Conservation (phyloP, 2,888 invertebrate genomes). For the Epirrita christyi region DNA sequence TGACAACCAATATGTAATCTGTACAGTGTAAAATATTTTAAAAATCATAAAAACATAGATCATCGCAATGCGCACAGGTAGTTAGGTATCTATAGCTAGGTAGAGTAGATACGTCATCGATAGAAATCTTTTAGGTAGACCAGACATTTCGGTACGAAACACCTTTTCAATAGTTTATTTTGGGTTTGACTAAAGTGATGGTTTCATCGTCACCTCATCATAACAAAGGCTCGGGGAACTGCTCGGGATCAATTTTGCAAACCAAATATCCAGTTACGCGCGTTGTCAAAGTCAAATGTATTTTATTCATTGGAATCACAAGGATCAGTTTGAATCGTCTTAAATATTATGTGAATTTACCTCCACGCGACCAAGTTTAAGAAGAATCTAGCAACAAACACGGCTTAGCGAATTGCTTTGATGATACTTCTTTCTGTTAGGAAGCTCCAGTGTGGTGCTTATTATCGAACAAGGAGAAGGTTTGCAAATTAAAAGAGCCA, state of each 20-base stretch:
- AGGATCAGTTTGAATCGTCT: too few relatives aligned
- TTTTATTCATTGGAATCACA: too few relatives aligned
- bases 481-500: too few relatives aligned
- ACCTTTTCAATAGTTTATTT: slow-evolving; percentile 4
- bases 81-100: slow-evolving; percentile 13
- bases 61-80: slow-evolving; percentile 14
- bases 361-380: too few relatives aligned
- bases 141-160: slow-evolving; percentile 9
- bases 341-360: too few relatives aligned
- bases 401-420: too few relatives aligned
- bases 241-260: background rate
- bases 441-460: too few relatives aligned
- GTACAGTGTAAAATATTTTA: slow-evolving; percentile 2
- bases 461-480: too few relatives aligned
- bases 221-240: background rate
- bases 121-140: slow-evolving; percentile 9
- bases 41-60: background rate
- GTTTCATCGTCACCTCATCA: background rate
- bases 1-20: background rate
- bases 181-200: background rate
- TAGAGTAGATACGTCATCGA: slow-evolving; percentile 38
- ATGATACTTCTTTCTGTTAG: too few relatives aligned
- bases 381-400: too few relatives aligned
- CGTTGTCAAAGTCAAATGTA: too few relatives aligned
- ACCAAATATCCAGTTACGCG: background rate